Base-by-base conservation (phyloP, 2,888 invertebrate species). In the Axea sp. region DNA sequence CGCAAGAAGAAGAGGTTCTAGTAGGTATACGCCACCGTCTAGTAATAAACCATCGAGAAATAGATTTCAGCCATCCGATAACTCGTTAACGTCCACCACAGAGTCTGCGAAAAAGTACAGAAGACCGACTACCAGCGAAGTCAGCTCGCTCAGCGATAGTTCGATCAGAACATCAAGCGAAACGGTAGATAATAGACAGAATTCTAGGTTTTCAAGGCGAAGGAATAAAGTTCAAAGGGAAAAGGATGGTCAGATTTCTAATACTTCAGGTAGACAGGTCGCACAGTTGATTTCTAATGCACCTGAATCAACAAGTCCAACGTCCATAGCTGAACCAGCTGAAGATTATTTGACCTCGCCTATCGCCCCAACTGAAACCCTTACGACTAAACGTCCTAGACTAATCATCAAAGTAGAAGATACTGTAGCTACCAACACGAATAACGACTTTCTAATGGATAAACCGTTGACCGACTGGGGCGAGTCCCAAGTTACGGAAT, bases 91-190 rank as follows among this genome's bases (percentile, higher is more conserved):
- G 2, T 60, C 11, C 2, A 69, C 39, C 3, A 37, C 41, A 12
- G 55, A 64, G 6, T 9, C 64, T 6, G 62, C 19, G 0, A 74
- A 60, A 51, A 77, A 77, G 33, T 65, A 59, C 8, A 74, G 79
- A 5, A 69, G 80, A 30, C 80, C 82, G 0, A 33, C 5, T 14
- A 41, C 73, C 0, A 57, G 49, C 1, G 80, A 80, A 14, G 60
- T 73, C 0, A 41, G 30, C 35, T 26, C 45, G 0, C 75, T 47
- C 11, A 55, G 15, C 37, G 62, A 73, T 6, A 81, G 81, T 51
- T 83, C 81, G 71, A 79, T 80, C 1, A 80, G 80, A 39, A 83
- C 82, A 43, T 41, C 69, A 0, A 79, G 77, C 19, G 75, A 73
- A 0, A 35, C 9, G 17, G 57, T 5, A 51, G 53, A 14, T 41